Percentiles rank a stretch among this genome's conserved stretches.
phyloP scores from a whole-genome alignment of 2,113 vertebrate genomes.

The Colistium nudipinnis region DNA sequence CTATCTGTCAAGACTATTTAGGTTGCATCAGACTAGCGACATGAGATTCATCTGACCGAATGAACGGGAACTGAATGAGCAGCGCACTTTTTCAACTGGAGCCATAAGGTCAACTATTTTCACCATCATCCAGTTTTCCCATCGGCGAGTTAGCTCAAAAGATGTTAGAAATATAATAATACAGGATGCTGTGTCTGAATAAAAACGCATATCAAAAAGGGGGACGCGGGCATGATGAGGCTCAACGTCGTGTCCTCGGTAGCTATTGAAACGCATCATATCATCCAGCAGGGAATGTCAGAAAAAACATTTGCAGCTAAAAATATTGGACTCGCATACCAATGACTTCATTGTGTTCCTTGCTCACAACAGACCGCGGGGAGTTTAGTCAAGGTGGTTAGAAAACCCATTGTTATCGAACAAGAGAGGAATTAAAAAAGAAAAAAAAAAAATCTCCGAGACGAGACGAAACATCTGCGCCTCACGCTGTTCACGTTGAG shows the following conservation, averaged over 20 bases:
- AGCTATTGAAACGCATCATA: neutral
- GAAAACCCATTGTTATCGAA: constrained; percentile 53
- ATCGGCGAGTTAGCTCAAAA: too few species aligned
- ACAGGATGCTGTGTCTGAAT: too few species aligned
- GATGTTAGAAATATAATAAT: too few species aligned
- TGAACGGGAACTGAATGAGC: constrained; percentile 5
- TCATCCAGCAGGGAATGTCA: constrained; percentile 10
- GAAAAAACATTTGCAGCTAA: constrained; percentile 4
- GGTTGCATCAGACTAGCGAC: constrained; percentile 35
- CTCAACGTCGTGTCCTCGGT: neutral
- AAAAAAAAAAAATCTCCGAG: constrained; percentile 52
- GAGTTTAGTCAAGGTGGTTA: constrained; percentile 62
- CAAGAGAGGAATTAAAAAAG: constrained; percentile 47
- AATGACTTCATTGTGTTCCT: constrained; percentile 39
- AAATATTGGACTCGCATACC: constrained; percentile 20
- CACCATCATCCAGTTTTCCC: too few species aligned
- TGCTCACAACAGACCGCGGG: constrained; percentile 40
- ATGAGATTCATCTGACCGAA: constrained; percentile 30
- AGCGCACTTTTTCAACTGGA: too few species aligned
- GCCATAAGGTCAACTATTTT: neutral
- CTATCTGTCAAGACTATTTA: constrained; percentile 17
- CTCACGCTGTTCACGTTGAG: constrained; percentile 57
- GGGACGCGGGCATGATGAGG: too few species aligned
- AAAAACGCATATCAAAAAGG: too few species aligned
- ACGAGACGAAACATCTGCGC: constrained; percentile 66